Evolutionary conservation across 2,888 invertebrate genomes (phyloP).

Genomic region (Spatulosminthurus flaviceps): DNA sequence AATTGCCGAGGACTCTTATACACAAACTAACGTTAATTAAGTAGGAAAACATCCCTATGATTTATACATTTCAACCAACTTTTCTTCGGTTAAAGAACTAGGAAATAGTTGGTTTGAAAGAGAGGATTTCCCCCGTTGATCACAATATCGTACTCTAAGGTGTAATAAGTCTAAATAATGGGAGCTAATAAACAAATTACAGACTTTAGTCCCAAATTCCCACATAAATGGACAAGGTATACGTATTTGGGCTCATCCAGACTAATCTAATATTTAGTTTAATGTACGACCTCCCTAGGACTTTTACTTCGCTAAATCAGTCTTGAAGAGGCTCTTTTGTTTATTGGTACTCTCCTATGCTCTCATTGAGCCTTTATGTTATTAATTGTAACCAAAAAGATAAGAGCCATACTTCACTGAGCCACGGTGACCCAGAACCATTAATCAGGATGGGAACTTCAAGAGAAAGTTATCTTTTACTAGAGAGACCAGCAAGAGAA

Average conservation of each 20-base stretch:
- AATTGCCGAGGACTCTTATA: too few species aligned
- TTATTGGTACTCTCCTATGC: not conserved
- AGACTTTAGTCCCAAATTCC: not conserved
- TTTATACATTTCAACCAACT: too few species aligned
- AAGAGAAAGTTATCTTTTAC: slow-evolving; percentile 25
- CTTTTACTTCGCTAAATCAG: slow-evolving; percentile 37
- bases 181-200: slow-evolving; percentile 26
- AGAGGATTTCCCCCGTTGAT: not conserved
- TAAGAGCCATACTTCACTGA: slow-evolving; percentile 48
- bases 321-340: slow-evolving; percentile 29
- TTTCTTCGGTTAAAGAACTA: not conserved
- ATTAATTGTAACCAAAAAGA: not conserved
- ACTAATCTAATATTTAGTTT: too few species aligned
- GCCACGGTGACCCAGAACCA: slow-evolving; percentile 47
- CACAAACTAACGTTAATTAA: too few species aligned
- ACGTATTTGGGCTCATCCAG: not conserved
- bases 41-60: too few species aligned
- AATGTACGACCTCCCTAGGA: not conserved
- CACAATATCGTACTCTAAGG: not conserved
- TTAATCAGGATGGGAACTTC: slow-evolving; percentile 41
- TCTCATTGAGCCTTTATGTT: too few species aligned
- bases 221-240: not conserved
- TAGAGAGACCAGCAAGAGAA: not conserved
- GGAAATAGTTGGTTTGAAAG: slow-evolving; percentile 1
- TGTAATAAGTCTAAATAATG: slow-evolving; percentile 27